Base-by-base conservation (phyloP, 2,888 invertebrate species). In the Campaea margaritaria region DNA sequence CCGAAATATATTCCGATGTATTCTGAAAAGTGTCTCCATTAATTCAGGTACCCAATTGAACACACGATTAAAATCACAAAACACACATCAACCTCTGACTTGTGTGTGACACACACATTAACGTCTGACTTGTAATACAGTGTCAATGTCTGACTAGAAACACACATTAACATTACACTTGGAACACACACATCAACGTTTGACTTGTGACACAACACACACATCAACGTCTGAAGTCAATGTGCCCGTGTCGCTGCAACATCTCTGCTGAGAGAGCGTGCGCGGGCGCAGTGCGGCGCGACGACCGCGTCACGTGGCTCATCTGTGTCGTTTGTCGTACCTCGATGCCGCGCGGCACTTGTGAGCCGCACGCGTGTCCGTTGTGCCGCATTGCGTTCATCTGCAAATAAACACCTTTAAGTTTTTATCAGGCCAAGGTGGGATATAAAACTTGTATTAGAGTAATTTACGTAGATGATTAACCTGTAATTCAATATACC, bases 191-290 rank as follows among this genome's bases (percentile, higher is more conserved):
- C 2, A 5, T 5, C 21, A 21, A 21, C 5, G 21, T 21, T 5
- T 21, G 21, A 21, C 21, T 21, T 21, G 21, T 21, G 21, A 21
- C 21, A 21, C 21, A 21, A 3, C 31, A 42, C 10, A 50, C 59
- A 55, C 56, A 66, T 79, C 74, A 88, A 64, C 86, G 88, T 56
- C 82, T 86, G 36, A 79, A 84, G 55, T 89, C 89, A n/a, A 87
- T 79, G n/a, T 87, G 86, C 0, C 89, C 88, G 64, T 91, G 91
- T 11, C 89, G 70, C 64, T 89, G 91, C 54, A 91, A 72, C 90
- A 91, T 87, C 11, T 90, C 91, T 0, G 78, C 83, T 2, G 89
- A 89, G 12, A 91, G 75, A 0, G 87, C 83, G 54, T 91, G 91
- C 66, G 90, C 84, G 1, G 90, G 91, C 63, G 86, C 90, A 0